A percentile compares a stretch with the other conserved stretches of the same genome.
phyloP scores from a whole-genome alignment of 1,140 invertebrate genomes.

The Nymphalis io region DNA sequence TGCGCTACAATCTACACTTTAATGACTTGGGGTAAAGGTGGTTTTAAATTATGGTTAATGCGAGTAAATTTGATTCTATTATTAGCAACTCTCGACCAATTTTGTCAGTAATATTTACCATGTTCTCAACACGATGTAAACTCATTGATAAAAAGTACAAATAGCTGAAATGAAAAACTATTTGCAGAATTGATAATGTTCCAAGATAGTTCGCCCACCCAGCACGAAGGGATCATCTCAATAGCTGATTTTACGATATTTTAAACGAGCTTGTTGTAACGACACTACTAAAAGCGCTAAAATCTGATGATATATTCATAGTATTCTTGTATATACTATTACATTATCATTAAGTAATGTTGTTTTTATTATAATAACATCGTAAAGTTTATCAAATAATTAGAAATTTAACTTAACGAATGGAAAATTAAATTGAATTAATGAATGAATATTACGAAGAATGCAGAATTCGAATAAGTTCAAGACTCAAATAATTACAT shows the following conservation, averaged over 20 bases:
- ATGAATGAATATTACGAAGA: constrained; percentile 4
- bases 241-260: constrained; percentile 34
- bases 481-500: constrained; percentile 25
- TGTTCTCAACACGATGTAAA: constrained; percentile 37
- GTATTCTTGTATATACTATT: background rate
- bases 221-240: constrained; percentile 41
- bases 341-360: too few relatives aligned
- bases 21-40: constrained; percentile 42
- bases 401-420: background rate
- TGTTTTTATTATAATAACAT: too few relatives aligned
- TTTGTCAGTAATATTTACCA: constrained; percentile 56
- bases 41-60: constrained; percentile 41
- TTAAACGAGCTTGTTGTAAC: constrained; percentile 12
- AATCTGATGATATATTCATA: background rate
- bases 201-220: constrained; percentile 43
- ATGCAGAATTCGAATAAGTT: background rate
- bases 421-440: background rate
- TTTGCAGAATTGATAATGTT: constrained; percentile 35
- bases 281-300: constrained; percentile 1
- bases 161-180: constrained; percentile 46
- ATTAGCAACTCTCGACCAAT: constrained; percentile 56
- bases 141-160: constrained; percentile 52
- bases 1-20: constrained; percentile 44
- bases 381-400: too few relatives aligned
- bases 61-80: constrained; percentile 54